Evolutionary conservation across 2,888 invertebrate genomes (phyloP), one percentile per base, ranked within the genome.

Genomic region (Elmis aenea): DNA sequence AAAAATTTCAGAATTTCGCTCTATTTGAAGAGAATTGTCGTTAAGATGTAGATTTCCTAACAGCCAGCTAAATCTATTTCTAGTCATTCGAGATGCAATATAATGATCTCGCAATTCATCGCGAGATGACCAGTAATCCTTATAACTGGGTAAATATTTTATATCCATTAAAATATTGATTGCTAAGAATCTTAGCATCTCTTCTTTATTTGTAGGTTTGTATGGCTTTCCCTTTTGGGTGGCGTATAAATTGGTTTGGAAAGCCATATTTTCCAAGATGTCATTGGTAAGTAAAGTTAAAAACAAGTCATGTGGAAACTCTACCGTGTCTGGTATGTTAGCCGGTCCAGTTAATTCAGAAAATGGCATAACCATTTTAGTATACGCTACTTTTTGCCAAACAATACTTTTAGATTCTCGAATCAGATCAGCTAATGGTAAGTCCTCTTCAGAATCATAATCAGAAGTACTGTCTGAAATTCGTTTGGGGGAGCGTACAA

Each of bases 31-130:
- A 33, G 29, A 32, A 28, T 52, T 51, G 25, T 51, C 48, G 33
- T 50, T 51, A 5, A 50, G 5, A 34, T 52, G 50, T 8, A 50
- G 15, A 33, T 52, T 31, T 26, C 25, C 37, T 25, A 49, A 29
- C 6, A 49, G 29, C 43, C 44, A 51, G 12, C 47, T 22, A 33
- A 49, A 52, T 27, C 47, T 30, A 26, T 46, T 46, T 13, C 40
- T 15, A 20, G 33, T 18, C 45, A 48, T 50, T n/a, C 50, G 20
- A 14, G 26, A 22, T 15, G 33, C 25, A 32, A 53, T 50, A 30
- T 21, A 46, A n/a, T 16, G 5, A 16, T 46, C 42, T 9, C 40
- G 36, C 13, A 52, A 33, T 26, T 35, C 39, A 33, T 35, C 30
- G 9, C 35, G 29, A 26, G 22, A 33, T 5, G 38, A 42, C 50